Evolutionary conservation across 2,797 vertebrate genomes (phyloP), one percentile per base, ranked within the genome.

Genomic region (Brachyalestes nurse): DNA sequence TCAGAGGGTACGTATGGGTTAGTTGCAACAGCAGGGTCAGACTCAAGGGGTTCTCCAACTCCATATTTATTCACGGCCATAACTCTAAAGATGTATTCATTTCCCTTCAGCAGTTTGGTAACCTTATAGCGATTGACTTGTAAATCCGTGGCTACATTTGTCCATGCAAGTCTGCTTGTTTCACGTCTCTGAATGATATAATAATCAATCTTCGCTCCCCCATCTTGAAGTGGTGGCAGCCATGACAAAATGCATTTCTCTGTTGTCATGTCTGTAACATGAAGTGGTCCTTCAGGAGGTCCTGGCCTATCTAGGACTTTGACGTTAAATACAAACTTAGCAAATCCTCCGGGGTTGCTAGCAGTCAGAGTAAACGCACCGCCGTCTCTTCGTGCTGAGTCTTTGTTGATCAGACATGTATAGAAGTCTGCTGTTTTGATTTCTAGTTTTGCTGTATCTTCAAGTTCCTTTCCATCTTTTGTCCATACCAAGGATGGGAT

Each of bases 11-110:
- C 95, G 91, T 97, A 99, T 76, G 97, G 97, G 92, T 97, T 99
- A 92, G 93, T 98, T 95, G 98, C 98, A 84, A 99, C 92, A 78
- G 99, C 96, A 87, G 98, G 95, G 13, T 77, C 89, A 86, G 98
- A 99, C 88, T 99, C 98, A 86, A 99, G 92, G 69, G 97, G 95
- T 85, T 99, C 98, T 51, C 98, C 98, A 49, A 90, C 91, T 19
- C 97, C 98, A 0, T 96, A 99, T 90, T 99, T 99, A 91, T 99
- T 99, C 81, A 99, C 96, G 87, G 97, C 98, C 97, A 99, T 95
- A 75, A 99, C 93, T 89, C 98, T 95, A 94, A 99, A 99, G 79
- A 99, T 89, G 69, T 99, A 99, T 83, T 99, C 98, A 90, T 99
- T 99, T 82, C 97, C 97, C 92, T 97, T 96, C 80, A 99, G 89